Evolutionary conservation across 2,888 invertebrate species (phyloP).

Genomic region (Andrena marginata): DNA sequence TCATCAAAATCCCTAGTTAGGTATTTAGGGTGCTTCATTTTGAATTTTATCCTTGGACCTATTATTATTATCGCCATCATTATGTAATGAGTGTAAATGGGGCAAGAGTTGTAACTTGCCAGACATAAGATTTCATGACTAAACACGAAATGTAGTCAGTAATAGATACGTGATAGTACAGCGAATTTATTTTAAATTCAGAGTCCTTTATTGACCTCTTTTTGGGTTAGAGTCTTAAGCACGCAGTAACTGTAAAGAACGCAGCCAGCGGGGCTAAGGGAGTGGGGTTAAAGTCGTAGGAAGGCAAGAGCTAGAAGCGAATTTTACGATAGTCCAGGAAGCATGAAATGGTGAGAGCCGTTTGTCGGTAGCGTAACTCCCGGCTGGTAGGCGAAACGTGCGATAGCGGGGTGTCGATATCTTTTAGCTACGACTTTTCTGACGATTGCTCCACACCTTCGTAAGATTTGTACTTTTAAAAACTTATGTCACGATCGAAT

Average conservation of each 20-base stretch:
- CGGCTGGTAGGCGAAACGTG: constrained; percentile 62
- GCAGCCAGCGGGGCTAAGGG: not conserved
- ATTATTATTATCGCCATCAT: too few relatives aligned
- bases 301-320: constrained; percentile 9
- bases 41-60: too few relatives aligned
- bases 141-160: not conserved
- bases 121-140: constrained; percentile 14
- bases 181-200: not conserved
- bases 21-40: too few relatives aligned
- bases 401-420: constrained; percentile 67
- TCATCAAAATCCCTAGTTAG: too few relatives aligned
- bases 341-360: constrained; percentile 54
- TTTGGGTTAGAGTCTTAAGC: not conserved
- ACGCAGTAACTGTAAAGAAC: not conserved
- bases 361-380: constrained; percentile 66
- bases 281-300: not conserved
- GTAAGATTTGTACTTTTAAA: constrained; percentile 10
- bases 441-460: constrained; percentile 14
- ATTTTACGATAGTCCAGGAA: constrained; percentile 62
- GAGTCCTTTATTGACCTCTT: not conserved
- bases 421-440: constrained; percentile 43
- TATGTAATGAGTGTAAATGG: too few relatives aligned
- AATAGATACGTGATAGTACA: not conserved
- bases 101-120: not conserved
- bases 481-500: constrained; percentile 5